Conservation (phyloP, 2,888 invertebrate genomes). For the Mesochorus sp. region DNA sequence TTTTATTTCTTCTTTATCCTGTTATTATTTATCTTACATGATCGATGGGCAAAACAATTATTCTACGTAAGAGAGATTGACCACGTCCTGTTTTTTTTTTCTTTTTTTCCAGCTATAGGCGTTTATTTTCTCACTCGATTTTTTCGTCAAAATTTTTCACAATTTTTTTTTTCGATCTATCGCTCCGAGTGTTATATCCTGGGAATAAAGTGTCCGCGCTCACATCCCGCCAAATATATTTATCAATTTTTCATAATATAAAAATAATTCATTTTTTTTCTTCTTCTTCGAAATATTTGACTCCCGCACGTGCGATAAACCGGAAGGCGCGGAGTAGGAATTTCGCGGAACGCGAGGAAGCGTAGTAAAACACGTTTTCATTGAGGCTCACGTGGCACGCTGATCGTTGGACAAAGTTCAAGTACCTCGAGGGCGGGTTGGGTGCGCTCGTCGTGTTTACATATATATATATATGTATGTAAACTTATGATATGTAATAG, state of each 20-base stretch:
- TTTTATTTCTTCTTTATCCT: not conserved
- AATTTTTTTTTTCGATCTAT: not conserved
- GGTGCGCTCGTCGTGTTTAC: constrained; percentile 10
- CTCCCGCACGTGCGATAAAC: constrained; percentile 15
- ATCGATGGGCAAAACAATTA: not conserved
- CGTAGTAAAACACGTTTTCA: constrained; percentile 52
- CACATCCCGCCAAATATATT: not conserved
- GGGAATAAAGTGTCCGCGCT: constrained; percentile 21
- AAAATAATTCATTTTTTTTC: not conserved
- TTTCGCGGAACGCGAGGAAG: constrained; percentile 17
- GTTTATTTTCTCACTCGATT: not conserved
- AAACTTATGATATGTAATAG: constrained; percentile 32
- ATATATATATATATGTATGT: not conserved
- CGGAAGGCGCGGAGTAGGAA: not conserved
- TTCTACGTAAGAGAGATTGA: not conserved
- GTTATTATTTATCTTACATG: not conserved
- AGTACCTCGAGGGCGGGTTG: constrained; percentile 42
- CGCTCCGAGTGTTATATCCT: constrained; percentile 14
- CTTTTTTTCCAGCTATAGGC: too few relatives aligned
- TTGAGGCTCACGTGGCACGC: constrained; percentile 60
- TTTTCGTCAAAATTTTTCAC: not conserved
- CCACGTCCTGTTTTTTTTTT: constrained; percentile 13
- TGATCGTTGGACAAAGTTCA: constrained; percentile 58
- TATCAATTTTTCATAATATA: not conserved
- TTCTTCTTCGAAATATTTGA: not conserved